phyloP scores from a whole-genome alignment of 1,140 invertebrate genomes.

The Bombus turneri region DNA sequence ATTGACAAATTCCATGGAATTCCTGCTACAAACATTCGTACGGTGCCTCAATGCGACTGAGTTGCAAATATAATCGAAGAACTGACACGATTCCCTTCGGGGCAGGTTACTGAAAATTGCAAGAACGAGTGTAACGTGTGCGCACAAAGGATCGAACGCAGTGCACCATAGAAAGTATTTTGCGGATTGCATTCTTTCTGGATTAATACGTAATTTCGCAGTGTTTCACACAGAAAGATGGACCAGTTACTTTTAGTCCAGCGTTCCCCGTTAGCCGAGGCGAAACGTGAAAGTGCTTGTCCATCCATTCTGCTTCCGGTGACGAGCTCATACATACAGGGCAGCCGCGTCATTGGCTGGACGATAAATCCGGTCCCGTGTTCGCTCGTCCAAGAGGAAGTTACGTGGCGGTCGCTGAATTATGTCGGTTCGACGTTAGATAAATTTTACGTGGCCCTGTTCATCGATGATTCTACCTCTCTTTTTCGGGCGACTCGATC shows the following conservation, averaged over 20 bases:
- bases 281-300: conserved; percentile 57
- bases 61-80: neutral
- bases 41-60: neutral
- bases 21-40: neutral
- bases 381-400: conserved; percentile 40
- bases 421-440: conserved; percentile 19
- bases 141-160: too few relatives aligned
- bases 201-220: conserved; percentile 56
- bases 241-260: conserved; percentile 42
- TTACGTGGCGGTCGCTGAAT: conserved; percentile 22
- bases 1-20: neutral
- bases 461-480: neutral
- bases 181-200: conserved; percentile 56
- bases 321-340: conserved; percentile 38
- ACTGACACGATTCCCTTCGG: neutral
- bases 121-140: conserved; percentile 27
- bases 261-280: neutral
- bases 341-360: conserved; percentile 26
- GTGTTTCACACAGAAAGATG: conserved; percentile 41
- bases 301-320: conserved; percentile 61
- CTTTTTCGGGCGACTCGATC: neutral
- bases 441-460: neutral
- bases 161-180: conserved; percentile 16
- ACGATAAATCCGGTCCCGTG: conserved; percentile 43
- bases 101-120: conserved; percentile 40